Base-by-base conservation (phyloP, 2,113 vertebrate genomes). In the Cygnus atratus region DNA sequence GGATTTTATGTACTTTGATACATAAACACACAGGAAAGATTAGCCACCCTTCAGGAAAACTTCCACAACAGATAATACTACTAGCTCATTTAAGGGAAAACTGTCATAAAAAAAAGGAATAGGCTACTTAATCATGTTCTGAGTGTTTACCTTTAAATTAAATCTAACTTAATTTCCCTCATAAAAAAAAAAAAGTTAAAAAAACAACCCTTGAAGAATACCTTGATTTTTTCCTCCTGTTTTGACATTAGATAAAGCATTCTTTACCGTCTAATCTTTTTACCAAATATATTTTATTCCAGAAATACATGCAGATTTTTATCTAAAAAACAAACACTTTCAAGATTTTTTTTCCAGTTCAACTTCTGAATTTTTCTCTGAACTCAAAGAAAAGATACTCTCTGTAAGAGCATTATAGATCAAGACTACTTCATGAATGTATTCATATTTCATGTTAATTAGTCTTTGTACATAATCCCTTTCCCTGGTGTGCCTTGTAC, bases 381-480 rank as follows among this genome's bases (percentile, higher is more conserved):
- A 96, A 95, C 83, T 96, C 90, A 93, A 57, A 86, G 68, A 85
- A 96, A 97, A 97, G 97, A 96, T 72, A 97, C 68, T 93, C 88
- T 79, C 85, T 95, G 91, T 98, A 98, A 94, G 75, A 92, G 74
- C 84, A 94, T 93, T 96, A 98, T 94, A 98, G 96, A 98, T 98
- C 97, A 98, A 98, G 96, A 97, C 67, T 84, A 82, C 95, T 96
- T 97, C 96, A 97, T 93, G 87, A 96, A 98, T 96, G 87, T 80
- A 97, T 98, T 97, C 97, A 97, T 98, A 98, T 98, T 98, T 98
- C 97, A 98, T 96, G 95, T 88, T 98, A 98, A 98, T 98, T 98
- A 98, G 95, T 96, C 97, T 97, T 95, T 93, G 88, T 93, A 97
- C 93, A 97, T 85, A 61, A 93, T 88, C 80, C 90, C 81, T 95